Base-by-base conservation (phyloP, 2,113 vertebrate genomes). In the Saccopteryx leptura region DNA sequence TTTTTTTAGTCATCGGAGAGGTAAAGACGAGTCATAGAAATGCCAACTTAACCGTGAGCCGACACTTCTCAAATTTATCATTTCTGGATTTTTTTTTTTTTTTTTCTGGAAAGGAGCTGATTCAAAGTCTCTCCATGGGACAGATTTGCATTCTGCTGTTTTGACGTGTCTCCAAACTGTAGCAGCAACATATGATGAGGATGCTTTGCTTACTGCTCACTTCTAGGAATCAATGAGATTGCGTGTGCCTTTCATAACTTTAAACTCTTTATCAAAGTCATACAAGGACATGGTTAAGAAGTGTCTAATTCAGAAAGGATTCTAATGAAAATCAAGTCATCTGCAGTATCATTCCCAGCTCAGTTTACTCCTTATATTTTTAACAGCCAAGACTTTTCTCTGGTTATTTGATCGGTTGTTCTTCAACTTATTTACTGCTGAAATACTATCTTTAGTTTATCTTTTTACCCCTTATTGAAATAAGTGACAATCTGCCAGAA, bases 41-140 rank as follows among this genome's bases (percentile, higher is more conserved):
- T 21, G 56, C 54, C 90, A 68, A 46, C 39, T 80, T 85, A 26
- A 48, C 52, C 33, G 11, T 12, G 54, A 87, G 12, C 24, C 60
- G 26, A 48, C 14, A 6, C 39, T 90, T n/a, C 26, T 23, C 28
- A 4, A 76, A 50, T 17, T 87, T 50, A 23, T 2, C 28, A 7
- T 87, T 79, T 92, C 58, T 84, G 31, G 39, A 39, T 39, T 39
- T 39, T 39, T 39, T 39, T 39, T 39, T 39, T 39, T 39, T 39
- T 39, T 82, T 87, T 92, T 83, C 92, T 69, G 71, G 75, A 65
- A 33, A 91, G 63, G 66, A 84, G 31, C 54, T 52, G 52, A 83
- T 72, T 86, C 24, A 63, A 5, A 46, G 39, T 84, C 13, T 63
- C 75, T 76, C 19, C 9, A 0, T 1, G 72, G 58, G 21, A 23